A percentile compares a stretch with the other conserved stretches of the same genome.
Evolutionary conservation across 2,113 vertebrate genomes (phyloP).

Genomic region (Trinectes maculatus): DNA sequence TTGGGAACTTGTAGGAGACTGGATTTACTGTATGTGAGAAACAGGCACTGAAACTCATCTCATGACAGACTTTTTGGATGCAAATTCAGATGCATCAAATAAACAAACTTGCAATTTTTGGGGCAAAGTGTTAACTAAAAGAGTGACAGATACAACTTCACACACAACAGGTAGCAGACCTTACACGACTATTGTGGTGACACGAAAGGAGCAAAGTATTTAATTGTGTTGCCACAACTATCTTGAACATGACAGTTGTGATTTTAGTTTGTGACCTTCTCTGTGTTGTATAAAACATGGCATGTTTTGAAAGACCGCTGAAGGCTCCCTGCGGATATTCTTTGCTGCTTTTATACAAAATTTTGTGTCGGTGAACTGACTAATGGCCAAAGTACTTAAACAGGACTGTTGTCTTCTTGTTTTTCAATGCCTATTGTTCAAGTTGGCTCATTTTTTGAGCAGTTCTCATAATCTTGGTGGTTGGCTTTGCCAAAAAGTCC

Average conservation of each 20-base stretch:
- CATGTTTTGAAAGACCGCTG: conserved; percentile 43
- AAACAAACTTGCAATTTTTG: background rate
- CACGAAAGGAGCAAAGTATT: background rate
- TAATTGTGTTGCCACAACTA: background rate
- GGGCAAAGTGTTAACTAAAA: background rate
- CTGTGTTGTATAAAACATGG: background rate
- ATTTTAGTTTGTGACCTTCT: conserved; percentile 1
- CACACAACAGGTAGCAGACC: background rate
- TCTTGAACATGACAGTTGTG: conserved; percentile 30
- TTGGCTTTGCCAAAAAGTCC: conserved; percentile 53
- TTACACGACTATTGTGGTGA: background rate
- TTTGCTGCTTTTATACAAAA: conserved; percentile 23
- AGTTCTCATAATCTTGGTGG: conserved; percentile 53
- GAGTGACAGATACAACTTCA: too few relatives aligned
- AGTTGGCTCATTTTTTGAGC: conserved; percentile 52
- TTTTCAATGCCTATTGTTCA: conserved; percentile 39
- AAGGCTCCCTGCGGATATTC: conserved; percentile 40
- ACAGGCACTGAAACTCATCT: background rate
- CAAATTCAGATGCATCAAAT: background rate
- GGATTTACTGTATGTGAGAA: conserved; percentile 9
- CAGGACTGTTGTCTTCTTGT: conserved; percentile 43
- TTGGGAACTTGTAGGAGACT: conserved; percentile 46
- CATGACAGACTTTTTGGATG: background rate
- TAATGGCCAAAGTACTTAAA: conserved; percentile 47
- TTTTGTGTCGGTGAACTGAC: conserved; percentile 48